phyloP scores from a whole-genome alignment of 1,140 invertebrate genomes.

The Drosophila sulfurigaster region DNA sequence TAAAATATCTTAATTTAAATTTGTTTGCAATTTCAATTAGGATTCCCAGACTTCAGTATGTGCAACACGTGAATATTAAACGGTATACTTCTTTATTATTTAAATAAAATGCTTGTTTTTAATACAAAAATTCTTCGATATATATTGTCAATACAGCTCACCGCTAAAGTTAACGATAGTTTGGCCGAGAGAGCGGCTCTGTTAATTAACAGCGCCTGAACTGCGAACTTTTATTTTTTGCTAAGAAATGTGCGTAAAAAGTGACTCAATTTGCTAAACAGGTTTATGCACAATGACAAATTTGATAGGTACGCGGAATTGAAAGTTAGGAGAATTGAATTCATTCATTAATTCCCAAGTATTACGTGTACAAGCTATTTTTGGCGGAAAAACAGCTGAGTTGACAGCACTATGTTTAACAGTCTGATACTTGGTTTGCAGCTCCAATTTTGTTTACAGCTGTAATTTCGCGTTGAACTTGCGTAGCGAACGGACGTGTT shows the following conservation, averaged over 20 bases:
- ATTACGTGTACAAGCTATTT: neutral
- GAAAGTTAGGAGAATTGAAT: neutral
- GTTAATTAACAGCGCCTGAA: constrained; percentile 6
- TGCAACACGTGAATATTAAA: too few species aligned
- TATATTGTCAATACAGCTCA: neutral
- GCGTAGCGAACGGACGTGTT: constrained; percentile 46
- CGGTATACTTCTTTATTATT: neutral
- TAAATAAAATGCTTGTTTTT: neutral
- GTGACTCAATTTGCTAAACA: neutral
- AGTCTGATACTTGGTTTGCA: constrained; percentile 7
- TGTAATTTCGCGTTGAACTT: constrained; percentile 49
- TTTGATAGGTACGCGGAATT: neutral
- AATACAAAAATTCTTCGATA: neutral
- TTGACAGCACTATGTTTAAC: constrained; percentile 34
- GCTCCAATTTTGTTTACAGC: constrained; percentile 29
- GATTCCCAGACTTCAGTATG: too few species aligned
- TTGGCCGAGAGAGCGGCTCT: constrained; percentile 3
- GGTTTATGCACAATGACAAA: neutral
- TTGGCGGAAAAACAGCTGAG: constrained; percentile 1
- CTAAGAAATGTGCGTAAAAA: neutral
- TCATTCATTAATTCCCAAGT: neutral
- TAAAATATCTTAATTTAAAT: neutral
- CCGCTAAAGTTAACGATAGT: constrained; percentile 30
- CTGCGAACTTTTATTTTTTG: neutral
- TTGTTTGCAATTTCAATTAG: neutral